Percentiles rank a stretch among this genome's conserved stretches.
phyloP scores from a whole-genome alignment of 2,113 vertebrate genomes.

The Odontesthes bonariensis region DNA sequence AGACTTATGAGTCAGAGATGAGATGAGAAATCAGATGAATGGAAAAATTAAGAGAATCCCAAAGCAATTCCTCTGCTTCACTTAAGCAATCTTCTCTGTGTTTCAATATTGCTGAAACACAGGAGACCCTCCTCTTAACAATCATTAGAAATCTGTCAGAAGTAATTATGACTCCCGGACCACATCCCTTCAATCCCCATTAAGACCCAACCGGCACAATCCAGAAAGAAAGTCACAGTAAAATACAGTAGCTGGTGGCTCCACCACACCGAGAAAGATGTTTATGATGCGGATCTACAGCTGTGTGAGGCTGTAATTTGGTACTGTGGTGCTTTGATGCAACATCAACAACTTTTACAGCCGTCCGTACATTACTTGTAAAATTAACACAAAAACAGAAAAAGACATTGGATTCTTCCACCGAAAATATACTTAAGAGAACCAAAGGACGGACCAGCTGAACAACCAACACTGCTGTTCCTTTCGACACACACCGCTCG shows the following conservation, averaged over 20 bases:
- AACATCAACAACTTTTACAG: slow-evolving; percentile 1
- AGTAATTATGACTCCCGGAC: slow-evolving; percentile 55
- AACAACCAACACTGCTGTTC: too few species aligned
- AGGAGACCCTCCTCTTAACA: slow-evolving; percentile 46
- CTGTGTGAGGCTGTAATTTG: neutral
- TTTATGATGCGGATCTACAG: neutral
- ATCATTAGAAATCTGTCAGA: slow-evolving; percentile 57
- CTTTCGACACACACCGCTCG: too few species aligned
- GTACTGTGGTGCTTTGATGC: neutral
- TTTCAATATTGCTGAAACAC: slow-evolving; percentile 38
- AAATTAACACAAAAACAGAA: too few species aligned
- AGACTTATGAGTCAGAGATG: slow-evolving; percentile 19
- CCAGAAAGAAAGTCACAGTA: neutral
- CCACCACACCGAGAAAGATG: neutral
- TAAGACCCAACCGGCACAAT: slow-evolving; percentile 15
- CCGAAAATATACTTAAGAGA: neutral
- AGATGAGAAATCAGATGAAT: slow-evolving; percentile 35
- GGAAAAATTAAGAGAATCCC: slow-evolving; percentile 52
- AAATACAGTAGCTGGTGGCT: neutral
- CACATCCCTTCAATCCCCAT: slow-evolving; percentile 28
- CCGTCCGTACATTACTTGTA: neutral
- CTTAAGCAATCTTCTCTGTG: slow-evolving; percentile 29
- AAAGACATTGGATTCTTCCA: neutral
- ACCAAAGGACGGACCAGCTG: too few species aligned
- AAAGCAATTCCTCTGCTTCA: slow-evolving; percentile 35